Conservation (phyloP, 2,113 vertebrate genomes). For the Muscicapa adusta region DNA sequence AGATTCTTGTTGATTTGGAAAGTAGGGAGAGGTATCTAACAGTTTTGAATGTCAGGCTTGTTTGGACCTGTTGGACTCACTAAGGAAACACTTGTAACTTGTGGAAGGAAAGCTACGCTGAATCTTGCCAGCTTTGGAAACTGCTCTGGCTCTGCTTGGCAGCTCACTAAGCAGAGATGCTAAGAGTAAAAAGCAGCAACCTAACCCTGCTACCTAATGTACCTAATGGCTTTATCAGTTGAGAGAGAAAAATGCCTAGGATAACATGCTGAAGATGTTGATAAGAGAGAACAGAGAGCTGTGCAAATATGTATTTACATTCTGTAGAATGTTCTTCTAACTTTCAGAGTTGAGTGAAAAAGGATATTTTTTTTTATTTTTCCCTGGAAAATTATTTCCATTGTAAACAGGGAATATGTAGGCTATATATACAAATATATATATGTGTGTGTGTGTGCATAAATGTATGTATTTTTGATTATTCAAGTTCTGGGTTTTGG, state of each 20-base stretch:
- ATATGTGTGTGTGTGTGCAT: too few relatives aligned
- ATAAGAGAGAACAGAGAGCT: background rate
- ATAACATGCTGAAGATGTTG: background rate
- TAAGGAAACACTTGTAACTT: background rate
- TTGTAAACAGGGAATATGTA: background rate
- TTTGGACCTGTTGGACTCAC: background rate
- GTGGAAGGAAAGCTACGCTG: background rate
- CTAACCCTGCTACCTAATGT: background rate
- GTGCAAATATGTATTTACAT: background rate
- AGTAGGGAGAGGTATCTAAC: background rate
- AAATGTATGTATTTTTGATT: background rate
- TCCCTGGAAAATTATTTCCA: background rate
- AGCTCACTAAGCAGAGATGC: background rate
- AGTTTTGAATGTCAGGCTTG: background rate
- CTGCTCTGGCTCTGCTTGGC: background rate
- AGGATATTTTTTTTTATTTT: background rate
- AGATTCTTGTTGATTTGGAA: background rate
- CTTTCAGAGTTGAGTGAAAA: background rate
- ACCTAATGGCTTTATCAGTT: background rate
- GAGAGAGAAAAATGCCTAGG: background rate
- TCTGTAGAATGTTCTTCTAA: background rate
- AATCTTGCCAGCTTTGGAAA: background rate
- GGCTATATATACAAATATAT: background rate
- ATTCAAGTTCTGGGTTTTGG: background rate
- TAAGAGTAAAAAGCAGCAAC: background rate